These are phyloP conservation scores for Trematocara zebra DNA, from an alignment of 2,113 vertebrate genomes.

Conservation along the genomic window DNA sequence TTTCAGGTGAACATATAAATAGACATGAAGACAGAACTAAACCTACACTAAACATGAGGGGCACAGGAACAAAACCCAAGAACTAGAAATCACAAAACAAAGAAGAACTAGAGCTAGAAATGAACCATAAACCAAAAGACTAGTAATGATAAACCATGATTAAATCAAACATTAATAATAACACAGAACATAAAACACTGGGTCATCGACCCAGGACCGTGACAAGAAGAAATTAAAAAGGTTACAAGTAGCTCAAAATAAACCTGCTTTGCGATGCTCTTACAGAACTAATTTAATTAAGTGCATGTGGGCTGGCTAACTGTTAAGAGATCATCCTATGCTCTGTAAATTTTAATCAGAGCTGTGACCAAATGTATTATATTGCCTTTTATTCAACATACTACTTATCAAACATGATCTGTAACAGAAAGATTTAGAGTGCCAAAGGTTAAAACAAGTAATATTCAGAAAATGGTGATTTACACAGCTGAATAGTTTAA, in stretches of 20 bases:
- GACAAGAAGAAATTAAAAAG: not conserved
- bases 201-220: not conserved
- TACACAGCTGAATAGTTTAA: not conserved
- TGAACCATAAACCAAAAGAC: not conserved
- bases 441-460: not conserved
- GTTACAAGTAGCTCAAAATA: not conserved
- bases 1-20: fast-evolving
- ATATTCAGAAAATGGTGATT: not conserved
- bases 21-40: not conserved
- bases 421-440: not conserved
- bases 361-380: not conserved
- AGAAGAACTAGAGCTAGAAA: not conserved
- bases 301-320: not conserved
- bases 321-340: not conserved
- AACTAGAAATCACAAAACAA: not conserved
- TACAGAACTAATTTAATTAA: not conserved
- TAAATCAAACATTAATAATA: not conserved
- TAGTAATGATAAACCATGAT: not conserved
- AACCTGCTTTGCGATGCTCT: not conserved
- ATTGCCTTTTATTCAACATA: not conserved
- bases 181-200: not conserved
- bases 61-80: not conserved
- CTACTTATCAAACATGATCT: not conserved
- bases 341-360: not conserved
- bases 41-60: not conserved